Evolutionary conservation across 2,888 invertebrate species (phyloP).

Genomic region (Polyommatus iphigenia): DNA sequence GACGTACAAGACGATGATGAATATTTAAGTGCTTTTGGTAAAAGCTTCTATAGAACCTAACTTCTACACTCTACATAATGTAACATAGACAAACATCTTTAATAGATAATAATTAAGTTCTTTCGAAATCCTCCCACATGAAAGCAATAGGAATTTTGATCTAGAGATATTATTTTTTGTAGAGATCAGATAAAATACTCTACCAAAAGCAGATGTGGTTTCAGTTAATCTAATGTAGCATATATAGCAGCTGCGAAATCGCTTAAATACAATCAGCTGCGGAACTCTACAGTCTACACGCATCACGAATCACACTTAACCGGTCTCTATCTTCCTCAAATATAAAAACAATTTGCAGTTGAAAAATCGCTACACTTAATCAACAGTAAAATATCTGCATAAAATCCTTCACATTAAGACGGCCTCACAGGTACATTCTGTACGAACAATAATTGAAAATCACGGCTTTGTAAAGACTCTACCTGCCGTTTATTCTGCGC

Average conservation of each 20-base stretch:
- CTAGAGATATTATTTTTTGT: no score
- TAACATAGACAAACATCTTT: no score
- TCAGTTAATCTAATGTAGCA: not conserved
- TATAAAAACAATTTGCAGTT: not conserved
- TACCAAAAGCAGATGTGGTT: not conserved
- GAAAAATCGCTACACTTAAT: not conserved
- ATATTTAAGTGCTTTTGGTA: not conserved
- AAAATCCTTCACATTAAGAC: not conserved
- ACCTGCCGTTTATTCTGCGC: conserved; percentile 38
- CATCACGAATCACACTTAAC: not conserved
- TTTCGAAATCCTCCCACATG: no score
- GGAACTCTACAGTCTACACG: not conserved
- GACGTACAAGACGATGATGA: not conserved
- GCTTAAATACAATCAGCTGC: not conserved
- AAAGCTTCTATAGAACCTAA: not conserved
- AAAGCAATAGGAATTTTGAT: no score
- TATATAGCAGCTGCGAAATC: not conserved
- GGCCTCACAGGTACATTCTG: conserved; percentile 1
- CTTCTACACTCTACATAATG: no score
- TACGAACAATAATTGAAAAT: not conserved
- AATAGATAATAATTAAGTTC: no score
- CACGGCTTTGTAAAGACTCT: not conserved
- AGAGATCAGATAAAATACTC: no score
- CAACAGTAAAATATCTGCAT: not conserved
- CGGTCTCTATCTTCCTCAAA: not conserved